Evolutionary conservation across 37 sponge, comb jelly and placozoan genomes (phyloP).

Genomic region (Ianthella basta): DNA sequence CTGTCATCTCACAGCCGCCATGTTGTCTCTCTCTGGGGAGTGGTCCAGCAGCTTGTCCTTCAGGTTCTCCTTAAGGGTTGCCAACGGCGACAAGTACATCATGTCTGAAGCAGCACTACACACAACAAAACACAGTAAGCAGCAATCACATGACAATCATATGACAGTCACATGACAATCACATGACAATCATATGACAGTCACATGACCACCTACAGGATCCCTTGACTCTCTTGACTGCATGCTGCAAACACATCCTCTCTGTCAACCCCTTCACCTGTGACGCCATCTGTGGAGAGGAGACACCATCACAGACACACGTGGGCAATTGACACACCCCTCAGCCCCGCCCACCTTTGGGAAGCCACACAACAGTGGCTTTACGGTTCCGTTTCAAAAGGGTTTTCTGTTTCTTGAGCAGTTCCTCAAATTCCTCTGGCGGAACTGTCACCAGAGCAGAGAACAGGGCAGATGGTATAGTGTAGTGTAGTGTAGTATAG

Average conservation of each 20-base stretch:
- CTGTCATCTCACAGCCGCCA: too few relatives aligned
- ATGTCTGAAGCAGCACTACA: background rate
- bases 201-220: too few relatives aligned
- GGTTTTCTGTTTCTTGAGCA: background rate
- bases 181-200: too few relatives aligned
- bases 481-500: constrained; percentile 8
- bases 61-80: too few relatives aligned
- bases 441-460: too few relatives aligned
- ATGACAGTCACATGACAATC: too few relatives aligned
- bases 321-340: too few relatives aligned
- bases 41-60: background rate
- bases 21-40: background rate
- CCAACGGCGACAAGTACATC: constrained; percentile 4
- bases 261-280: too few relatives aligned
- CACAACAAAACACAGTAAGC: background rate
- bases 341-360: background rate
- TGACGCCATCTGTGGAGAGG: background rate
- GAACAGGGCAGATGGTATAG: background rate
- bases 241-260: too few relatives aligned
- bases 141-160: background rate
- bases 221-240: too few relatives aligned
- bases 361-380: background rate
- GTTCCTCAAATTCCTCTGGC: background rate
- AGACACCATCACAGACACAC: background rate
- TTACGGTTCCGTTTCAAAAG: background rate